Evolutionary conservation across 1,140 invertebrate genomes (phyloP), one percentile per base, ranked within the genome.

Genomic region (Leptopilina boulardi): DNA sequence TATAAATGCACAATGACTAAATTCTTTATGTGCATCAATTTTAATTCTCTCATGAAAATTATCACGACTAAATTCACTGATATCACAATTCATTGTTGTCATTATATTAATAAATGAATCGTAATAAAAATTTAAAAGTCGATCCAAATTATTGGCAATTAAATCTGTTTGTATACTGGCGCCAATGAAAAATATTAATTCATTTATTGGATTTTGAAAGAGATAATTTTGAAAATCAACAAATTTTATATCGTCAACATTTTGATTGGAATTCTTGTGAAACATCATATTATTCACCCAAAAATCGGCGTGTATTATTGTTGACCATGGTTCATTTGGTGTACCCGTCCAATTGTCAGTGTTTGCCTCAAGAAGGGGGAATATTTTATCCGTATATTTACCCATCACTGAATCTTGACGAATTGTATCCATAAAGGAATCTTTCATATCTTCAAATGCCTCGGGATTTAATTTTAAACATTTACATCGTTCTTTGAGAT

Each of bases 221-320:
- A 91, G 81, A 34, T 91, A 91, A 18, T 93, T 91, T 87, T 95
- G 94, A 73, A 94, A 93, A 80, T 95, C 94, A 0, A 95, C 88
- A 30, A 94, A 92, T 86, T 93, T 94, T 6, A 93, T 80, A 47
- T 91, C 88, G 0, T 89, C 80, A 0, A 92, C 87, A 21, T 84
- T 73, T 0, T 86, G 89, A 1, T 74, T 42, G 9, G 83, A 80
- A 80, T 91, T 82, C 2, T 83, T 72, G 13, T 87, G 87, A 59
- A 92, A 91, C 85, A 95, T 90, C 0, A 94, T 89, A 79, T 95
- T 95, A 81, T 94, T 94, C 4, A 91, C 87, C 94, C 94, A 94
- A 56, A 93, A 91, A 84, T 94, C 94, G 0, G 91, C 87, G 72
- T 94, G 94, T 3, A 91, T 85, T 21, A 93, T 90, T 0, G 91